Base-by-base conservation (phyloP, 2,113 vertebrate genomes). In the Coptodon bakossiorum region DNA sequence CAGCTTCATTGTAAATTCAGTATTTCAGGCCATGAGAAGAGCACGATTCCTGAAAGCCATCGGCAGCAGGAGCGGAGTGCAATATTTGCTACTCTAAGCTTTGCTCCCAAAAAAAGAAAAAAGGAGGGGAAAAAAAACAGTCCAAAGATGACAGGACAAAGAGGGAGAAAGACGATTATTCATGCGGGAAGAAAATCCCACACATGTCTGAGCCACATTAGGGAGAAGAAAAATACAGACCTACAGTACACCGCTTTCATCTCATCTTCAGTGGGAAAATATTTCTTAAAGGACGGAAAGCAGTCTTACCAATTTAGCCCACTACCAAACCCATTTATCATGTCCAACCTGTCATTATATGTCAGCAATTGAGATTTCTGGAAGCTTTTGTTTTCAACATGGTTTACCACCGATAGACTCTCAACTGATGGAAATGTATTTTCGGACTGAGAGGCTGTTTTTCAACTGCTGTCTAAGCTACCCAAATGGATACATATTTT, bases 161-260 rank as follows among this genome's bases (percentile, higher is more conserved):
- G 84, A 88, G 61, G 38, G 59, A 91, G 84, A 90, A 50, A 48
- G 59, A 90, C 66, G 84, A 92, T 92, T 91, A 86, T 86, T 91
- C 34, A 73, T 76, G 82, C 78, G 6, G 63, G 43, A 88, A 57
- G 73, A 93, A 90, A 91, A 93, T 93, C 81, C 91, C 89, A 82
- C 76, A 84, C 68, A 85, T 34, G 24, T 88, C 90, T 90, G 80
- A 82, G 14, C n/a, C 68, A 53, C 82, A 86, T 36, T 22, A 56
- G 76, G 43, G 56, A 83, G 57, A 88, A 10, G 36, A 88, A 89
- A 86, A 89, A 80, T n/a, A 54, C 3, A 66, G 11, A 73, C 14
- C 14, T 10, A 80, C 7, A 50, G 19, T 38, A 50, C 45, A 36
- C 12, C 7, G 5, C 11, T 9, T 40, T 38, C 27, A 81, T 80